Percentiles rank a stretch among this genome's conserved stretches.
phyloP scores from a whole-genome alignment of 2,797 vertebrate genomes.

The Propithecus perrieri region DNA sequence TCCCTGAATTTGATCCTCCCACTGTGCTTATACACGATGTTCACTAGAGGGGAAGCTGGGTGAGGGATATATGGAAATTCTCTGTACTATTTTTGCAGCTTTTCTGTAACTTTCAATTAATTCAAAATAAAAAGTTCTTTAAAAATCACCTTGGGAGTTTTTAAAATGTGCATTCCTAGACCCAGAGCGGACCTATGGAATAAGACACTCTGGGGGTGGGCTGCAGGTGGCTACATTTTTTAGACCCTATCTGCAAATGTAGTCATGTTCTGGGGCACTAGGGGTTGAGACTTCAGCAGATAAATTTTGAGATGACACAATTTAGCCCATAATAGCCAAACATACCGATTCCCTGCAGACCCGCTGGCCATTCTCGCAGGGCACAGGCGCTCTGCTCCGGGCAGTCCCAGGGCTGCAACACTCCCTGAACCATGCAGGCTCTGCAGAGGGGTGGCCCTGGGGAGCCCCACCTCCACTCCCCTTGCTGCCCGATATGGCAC shows the following conservation, averaged over 20 bases:
- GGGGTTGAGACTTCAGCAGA: background rate
- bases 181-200: background rate
- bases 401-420: background rate
- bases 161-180: background rate
- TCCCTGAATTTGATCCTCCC: background rate
- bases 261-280: background rate
- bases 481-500: accelerated
- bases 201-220: background rate
- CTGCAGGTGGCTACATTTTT: background rate
- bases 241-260: background rate
- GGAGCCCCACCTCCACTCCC: background rate
- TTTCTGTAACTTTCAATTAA: background rate
- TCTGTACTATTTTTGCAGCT: background rate
- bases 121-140: background rate
- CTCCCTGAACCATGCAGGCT: background rate
- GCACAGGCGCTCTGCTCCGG: accelerated
- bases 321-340: background rate
- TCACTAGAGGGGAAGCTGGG: background rate
- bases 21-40: accelerated
- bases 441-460: background rate
- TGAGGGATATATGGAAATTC: background rate
- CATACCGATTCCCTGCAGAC: background rate
- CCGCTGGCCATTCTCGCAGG: background rate
- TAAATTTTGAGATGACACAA: background rate
- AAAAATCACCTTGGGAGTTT: background rate